Percentiles rank a stretch among this genome's conserved stretches.
Conservation (phyloP, 2,888 invertebrate genomes). For the Troilus luridus region DNA sequence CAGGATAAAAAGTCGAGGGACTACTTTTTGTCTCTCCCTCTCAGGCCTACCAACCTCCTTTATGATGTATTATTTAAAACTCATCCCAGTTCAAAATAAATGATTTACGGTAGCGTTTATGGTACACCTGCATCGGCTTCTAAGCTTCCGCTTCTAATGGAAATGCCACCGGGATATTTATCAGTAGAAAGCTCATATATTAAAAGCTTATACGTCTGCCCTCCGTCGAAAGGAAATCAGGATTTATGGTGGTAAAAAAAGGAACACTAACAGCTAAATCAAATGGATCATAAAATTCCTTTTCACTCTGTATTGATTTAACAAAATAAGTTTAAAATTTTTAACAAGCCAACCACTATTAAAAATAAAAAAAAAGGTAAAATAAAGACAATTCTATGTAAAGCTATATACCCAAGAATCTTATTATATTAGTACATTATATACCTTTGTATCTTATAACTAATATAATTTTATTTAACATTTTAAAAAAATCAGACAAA, state of each 20-base stretch:
- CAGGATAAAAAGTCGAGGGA: neutral
- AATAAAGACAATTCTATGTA: too few relatives aligned
- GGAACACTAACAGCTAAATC: too few relatives aligned
- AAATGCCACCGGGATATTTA: slow-evolving; percentile 17
- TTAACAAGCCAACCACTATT: too few relatives aligned
- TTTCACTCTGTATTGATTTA: too few relatives aligned
- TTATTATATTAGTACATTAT: too few relatives aligned
- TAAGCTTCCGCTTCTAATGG: neutral
- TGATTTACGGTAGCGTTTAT: slow-evolving; percentile 7
- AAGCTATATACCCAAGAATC: too few relatives aligned
- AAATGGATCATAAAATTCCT: too few relatives aligned
- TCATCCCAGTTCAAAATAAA: slow-evolving; percentile 32
- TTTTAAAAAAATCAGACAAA: too few relatives aligned
- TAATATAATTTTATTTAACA: too few relatives aligned
- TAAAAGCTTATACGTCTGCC: neutral
- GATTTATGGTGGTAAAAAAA: neutral
- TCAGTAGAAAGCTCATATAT: neutral
- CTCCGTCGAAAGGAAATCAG: neutral
- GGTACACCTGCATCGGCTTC: neutral
- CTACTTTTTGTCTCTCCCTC: slow-evolving; percentile 36
- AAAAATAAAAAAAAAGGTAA: too few relatives aligned
- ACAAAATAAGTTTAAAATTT: too few relatives aligned
- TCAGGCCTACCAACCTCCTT: neutral
- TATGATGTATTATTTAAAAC: slow-evolving; percentile 50
- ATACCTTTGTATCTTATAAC: too few relatives aligned